phyloP scores from a whole-genome alignment of 2,113 vertebrate species.

The Cinclus cinclus region DNA sequence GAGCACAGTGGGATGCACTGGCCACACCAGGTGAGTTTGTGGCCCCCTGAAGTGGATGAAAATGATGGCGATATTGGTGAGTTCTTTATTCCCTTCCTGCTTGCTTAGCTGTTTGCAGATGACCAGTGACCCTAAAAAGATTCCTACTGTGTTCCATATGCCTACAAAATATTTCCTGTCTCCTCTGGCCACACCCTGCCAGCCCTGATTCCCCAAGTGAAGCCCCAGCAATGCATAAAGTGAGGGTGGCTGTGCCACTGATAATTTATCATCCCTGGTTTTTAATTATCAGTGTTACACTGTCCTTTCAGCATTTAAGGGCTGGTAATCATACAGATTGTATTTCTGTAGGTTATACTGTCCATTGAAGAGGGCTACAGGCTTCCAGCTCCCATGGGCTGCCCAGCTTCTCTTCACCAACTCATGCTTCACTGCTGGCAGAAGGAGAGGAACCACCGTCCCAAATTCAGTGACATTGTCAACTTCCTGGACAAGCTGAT shows the following conservation, averaged over 20 bases:
- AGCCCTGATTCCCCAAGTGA: background rate
- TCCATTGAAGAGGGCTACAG: slow-evolving; percentile 97
- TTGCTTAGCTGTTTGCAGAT: background rate
- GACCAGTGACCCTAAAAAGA: background rate
- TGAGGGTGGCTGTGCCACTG: background rate
- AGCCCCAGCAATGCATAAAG: background rate
- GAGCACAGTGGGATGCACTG: background rate
- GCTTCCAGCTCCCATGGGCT: slow-evolving; percentile 94
- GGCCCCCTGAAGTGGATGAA: background rate
- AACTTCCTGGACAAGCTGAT: slow-evolving; percentile 95
- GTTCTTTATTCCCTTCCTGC: background rate
- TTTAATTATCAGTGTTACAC: background rate
- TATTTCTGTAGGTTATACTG: slow-evolving; percentile 86
- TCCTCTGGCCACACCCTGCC: background rate
- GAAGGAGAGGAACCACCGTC: slow-evolving; percentile 93
- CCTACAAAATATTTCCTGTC: background rate
- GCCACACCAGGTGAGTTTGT: background rate
- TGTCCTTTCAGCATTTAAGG: background rate
- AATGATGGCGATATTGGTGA: background rate
- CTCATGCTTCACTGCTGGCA: slow-evolving; percentile 98
- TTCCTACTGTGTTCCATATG: background rate
- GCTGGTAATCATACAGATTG: background rate
- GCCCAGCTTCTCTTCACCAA: slow-evolving; percentile 90
- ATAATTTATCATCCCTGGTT: background rate
- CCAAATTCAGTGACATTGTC: slow-evolving; percentile 92